These are phyloP conservation scores for Heterohyrax brucei DNA, from an alignment of 2,797 vertebrate genomes.

Conservation along the genomic window DNA sequence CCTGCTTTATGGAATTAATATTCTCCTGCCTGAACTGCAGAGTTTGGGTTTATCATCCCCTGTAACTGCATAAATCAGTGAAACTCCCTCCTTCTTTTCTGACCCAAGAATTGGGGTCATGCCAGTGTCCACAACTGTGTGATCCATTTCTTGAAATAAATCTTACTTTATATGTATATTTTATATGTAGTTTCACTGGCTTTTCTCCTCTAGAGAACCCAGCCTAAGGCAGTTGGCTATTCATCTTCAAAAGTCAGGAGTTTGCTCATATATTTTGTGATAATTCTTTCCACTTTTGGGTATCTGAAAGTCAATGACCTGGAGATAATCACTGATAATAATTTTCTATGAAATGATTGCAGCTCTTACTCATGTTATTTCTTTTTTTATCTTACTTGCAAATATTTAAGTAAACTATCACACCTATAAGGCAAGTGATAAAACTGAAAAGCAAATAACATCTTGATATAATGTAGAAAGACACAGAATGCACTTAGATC, in stretches of 20 bases:
- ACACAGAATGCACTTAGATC: not conserved
- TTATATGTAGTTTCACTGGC: too few relatives aligned
- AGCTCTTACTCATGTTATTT: not conserved
- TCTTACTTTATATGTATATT: too few relatives aligned
- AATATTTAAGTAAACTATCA: slow-evolving; percentile 4
- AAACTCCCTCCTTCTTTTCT: too few relatives aligned
- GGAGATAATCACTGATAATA: not conserved
- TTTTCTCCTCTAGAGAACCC: too few relatives aligned
- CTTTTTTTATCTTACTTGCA: not conserved
- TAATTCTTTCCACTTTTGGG: not conserved
- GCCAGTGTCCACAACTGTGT: too few relatives aligned
- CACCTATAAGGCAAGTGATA: not conserved
- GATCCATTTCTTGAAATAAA: too few relatives aligned
- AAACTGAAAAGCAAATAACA: not conserved
- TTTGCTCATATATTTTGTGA: not conserved
- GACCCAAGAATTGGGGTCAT: too few relatives aligned
- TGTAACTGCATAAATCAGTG: too few relatives aligned
- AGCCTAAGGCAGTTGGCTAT: too few relatives aligned
- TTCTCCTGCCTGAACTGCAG: too few relatives aligned
- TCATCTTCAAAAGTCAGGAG: not conserved
- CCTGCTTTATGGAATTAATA: too few relatives aligned
- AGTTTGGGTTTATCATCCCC: too few relatives aligned
- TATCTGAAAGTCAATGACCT: not conserved
- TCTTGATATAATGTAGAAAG: not conserved
- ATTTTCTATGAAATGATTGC: not conserved